Conservation (phyloP, 2,113 vertebrate species). For the Trematocara unimaculatum region DNA sequence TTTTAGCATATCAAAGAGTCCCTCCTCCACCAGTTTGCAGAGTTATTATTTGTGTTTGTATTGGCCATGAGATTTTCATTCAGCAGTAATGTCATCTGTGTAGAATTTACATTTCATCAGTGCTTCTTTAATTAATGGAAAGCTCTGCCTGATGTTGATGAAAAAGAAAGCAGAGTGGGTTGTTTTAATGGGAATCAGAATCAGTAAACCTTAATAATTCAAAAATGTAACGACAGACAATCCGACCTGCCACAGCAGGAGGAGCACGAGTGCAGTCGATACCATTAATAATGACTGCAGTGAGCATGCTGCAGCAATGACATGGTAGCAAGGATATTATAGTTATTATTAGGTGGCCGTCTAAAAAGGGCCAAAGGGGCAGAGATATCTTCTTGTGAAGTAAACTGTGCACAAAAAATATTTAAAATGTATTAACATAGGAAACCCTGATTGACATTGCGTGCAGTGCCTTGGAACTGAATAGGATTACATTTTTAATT, state of each 20-base stretch:
- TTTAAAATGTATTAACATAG: background rate
- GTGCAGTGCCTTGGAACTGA: background rate
- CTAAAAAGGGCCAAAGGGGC: background rate
- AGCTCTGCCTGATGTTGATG: background rate
- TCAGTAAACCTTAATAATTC: background rate
- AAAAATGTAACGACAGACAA: background rate
- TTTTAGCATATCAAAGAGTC: constrained; percentile 39
- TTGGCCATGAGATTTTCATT: background rate
- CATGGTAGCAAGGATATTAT: background rate
- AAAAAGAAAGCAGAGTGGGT: background rate
- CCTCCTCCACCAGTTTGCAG: background rate
- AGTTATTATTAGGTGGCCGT: background rate
- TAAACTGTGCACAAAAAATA: background rate
- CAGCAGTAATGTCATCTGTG: background rate
- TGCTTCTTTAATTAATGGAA: background rate
- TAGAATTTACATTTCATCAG: background rate
- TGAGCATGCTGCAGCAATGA: background rate
- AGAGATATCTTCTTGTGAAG: background rate
- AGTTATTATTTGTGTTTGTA: constrained; percentile 23
- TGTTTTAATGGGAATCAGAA: background rate
- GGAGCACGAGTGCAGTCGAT: background rate
- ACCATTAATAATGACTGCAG: background rate
- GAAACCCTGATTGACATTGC: background rate
- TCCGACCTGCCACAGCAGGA: background rate
- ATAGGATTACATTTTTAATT: constrained; percentile 16